Evolutionary conservation across 92 coral and sea anemone species (phyloP).

Genomic region (Chrysogorgia sp.): DNA sequence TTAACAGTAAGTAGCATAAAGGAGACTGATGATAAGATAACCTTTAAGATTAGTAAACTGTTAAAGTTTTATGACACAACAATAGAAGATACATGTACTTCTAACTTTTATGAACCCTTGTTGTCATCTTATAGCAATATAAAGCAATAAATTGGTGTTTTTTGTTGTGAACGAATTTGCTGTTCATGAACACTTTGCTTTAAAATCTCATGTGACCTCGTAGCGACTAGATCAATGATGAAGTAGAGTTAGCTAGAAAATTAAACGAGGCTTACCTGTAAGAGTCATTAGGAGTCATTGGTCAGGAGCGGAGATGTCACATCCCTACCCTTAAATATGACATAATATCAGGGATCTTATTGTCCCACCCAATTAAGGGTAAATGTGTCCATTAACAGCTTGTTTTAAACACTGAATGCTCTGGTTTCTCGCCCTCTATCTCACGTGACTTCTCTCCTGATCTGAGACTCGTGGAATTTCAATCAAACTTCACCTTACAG

Average conservation of each 20-base stretch:
- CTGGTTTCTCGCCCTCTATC: neutral
- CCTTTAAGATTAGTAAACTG: neutral
- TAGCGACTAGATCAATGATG: constrained; percentile 38
- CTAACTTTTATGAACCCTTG: no score
- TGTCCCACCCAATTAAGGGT: neutral
- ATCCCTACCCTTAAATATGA: neutral
- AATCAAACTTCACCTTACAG: constrained; percentile 73
- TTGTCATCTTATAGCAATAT: constrained; percentile 6
- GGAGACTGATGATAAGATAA: neutral
- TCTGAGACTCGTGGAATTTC: neutral
- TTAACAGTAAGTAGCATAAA: constrained; percentile 6
- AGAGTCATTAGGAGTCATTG: constrained; percentile 5
- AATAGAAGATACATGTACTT: constrained; percentile 17
- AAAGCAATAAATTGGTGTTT: constrained; percentile 24
- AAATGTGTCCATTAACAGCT: neutral
- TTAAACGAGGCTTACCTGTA: constrained; percentile 20
- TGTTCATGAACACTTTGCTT: constrained; percentile 57
- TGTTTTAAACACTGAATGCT: constrained; percentile 11
- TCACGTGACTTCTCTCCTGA: constrained; percentile 22
- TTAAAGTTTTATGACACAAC: constrained; percentile 19
- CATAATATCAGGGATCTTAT: neutral
- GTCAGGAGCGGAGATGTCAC: constrained; percentile 18
- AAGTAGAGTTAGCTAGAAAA: constrained; percentile 14
- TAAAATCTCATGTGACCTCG: constrained; percentile 51
- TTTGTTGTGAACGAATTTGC: constrained; percentile 27